phyloP scores from a whole-genome alignment of 1,140 invertebrate genomes.

The Aphaenogaster rudis region DNA sequence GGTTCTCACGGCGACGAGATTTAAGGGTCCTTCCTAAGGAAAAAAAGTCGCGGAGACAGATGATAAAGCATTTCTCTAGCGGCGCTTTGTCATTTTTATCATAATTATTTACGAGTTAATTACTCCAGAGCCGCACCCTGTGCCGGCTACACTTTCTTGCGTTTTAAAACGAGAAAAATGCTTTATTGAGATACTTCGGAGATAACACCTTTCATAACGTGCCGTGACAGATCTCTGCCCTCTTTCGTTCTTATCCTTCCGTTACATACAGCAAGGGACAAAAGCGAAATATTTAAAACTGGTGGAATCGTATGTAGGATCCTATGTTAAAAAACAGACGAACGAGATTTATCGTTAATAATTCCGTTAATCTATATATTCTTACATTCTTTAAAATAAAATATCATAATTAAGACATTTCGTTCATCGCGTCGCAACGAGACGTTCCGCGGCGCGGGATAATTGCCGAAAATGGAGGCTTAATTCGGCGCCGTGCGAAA shows the following conservation, averaged over 20 bases:
- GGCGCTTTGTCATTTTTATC: constrained; percentile 85
- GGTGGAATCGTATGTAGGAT: background rate
- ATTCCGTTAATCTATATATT: background rate
- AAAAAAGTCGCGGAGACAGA: constrained; percentile 63
- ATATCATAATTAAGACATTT: constrained; percentile 13
- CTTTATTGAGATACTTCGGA: constrained; percentile 57
- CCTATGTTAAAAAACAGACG: background rate
- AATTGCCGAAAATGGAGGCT: constrained; percentile 65
- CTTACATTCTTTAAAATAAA: constrained; percentile 3
- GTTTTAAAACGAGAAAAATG: constrained; percentile 54
- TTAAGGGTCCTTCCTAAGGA: constrained; percentile 75
- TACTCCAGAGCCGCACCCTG: constrained; percentile 67
- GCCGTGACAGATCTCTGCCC: constrained; percentile 26
- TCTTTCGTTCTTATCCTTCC: background rate
- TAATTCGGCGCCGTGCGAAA: constrained; percentile 68
- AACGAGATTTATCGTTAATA: background rate
- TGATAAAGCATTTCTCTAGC: constrained; percentile 81
- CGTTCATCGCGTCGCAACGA: background rate
- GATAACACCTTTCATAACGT: constrained; percentile 45
- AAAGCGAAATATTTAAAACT: constrained; percentile 19
- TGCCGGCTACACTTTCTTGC: constrained; percentile 26
- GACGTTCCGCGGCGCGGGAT: constrained; percentile 13
- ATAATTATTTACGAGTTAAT: constrained; percentile 86
- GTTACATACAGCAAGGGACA: background rate
- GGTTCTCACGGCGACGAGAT: constrained; percentile 79